Conservation (phyloP, 2,113 vertebrate species). For the Python bivittatus region DNA sequence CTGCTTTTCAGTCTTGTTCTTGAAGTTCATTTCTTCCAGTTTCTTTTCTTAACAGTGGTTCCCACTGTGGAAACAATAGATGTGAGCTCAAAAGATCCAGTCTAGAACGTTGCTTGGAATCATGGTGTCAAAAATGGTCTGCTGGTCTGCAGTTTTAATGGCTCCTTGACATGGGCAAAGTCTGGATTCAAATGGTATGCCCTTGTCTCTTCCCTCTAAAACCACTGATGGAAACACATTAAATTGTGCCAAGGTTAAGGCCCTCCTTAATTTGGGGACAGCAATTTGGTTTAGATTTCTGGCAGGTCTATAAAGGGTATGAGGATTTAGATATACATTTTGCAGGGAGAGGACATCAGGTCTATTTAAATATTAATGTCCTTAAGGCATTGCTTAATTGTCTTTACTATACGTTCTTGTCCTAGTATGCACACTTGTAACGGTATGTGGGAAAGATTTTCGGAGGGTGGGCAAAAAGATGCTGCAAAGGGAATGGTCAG, state of each 20-base stretch:
- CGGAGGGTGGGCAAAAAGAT: neutral
- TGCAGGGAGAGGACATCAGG: neutral
- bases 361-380: neutral
- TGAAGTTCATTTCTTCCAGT: neutral
- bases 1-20: neutral
- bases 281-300: neutral
- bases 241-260: neutral
- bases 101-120: neutral
- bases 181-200: neutral
- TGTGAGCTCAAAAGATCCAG: neutral
- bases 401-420: neutral
- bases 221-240: neutral
- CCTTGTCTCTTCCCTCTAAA: neutral
- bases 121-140: neutral
- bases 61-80: neutral
- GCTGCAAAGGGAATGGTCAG: neutral
- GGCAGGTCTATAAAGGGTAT: neutral
- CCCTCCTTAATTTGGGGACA: neutral
- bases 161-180: neutral
- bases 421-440: neutral
- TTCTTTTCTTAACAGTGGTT: neutral
- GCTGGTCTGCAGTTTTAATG: neutral
- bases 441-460: neutral
- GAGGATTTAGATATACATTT: neutral
- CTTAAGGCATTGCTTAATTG: neutral